These are phyloP conservation scores for Platorchestia sp. DNA, from an alignment of 1,140 invertebrate genomes.

Conservation along the genomic window DNA sequence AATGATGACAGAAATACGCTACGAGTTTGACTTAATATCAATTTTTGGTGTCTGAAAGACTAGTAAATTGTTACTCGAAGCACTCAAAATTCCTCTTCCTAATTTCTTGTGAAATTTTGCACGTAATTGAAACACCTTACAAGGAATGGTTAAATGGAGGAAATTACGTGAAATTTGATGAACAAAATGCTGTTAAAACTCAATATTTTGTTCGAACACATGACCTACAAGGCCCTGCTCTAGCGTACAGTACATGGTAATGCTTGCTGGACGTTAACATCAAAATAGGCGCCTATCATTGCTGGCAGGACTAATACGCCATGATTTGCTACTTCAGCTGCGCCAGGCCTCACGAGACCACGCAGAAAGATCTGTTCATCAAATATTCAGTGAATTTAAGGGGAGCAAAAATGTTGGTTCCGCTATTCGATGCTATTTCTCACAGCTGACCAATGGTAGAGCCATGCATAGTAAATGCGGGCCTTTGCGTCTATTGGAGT, in stretches of 20 bases:
- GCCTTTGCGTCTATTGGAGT: neutral
- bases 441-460: neutral
- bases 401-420: neutral
- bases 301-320: neutral
- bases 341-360: neutral
- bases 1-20: neutral
- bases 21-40: neutral
- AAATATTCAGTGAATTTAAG: slow-evolving; percentile 42
- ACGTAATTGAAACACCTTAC: neutral
- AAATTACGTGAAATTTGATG: neutral
- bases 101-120: neutral
- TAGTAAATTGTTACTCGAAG: neutral
- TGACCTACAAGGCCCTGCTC: neutral
- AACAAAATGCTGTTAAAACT: neutral
- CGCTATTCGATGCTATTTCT: slow-evolving; percentile 35
- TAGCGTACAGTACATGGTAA: neutral
- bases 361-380: neutral
- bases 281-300: neutral
- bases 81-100: neutral
- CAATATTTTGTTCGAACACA: neutral
- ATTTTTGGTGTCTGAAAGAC: neutral
- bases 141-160: neutral
- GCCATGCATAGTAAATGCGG: slow-evolving; percentile 35
- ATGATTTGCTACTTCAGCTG: neutral
- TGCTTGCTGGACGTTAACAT: neutral